Base-by-base conservation (phyloP, 2,797 vertebrate species). In the Crax fasciolata region DNA sequence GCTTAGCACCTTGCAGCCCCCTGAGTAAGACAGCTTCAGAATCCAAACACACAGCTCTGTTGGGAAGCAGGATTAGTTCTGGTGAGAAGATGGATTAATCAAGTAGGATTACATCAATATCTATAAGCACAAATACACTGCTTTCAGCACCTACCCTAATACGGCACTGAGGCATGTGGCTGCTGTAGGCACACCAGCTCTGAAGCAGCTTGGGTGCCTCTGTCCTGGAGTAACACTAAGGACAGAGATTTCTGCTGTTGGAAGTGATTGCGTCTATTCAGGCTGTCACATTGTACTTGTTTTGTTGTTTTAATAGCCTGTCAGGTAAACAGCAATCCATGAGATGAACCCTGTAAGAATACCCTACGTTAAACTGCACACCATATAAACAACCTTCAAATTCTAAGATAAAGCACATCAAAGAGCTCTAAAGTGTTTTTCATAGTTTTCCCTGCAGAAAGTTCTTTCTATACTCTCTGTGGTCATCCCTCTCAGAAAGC, bases 401-500 rank as follows among this genome's bases (percentile, higher is more conserved):
- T 49, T 76, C 63, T 59, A 62, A 72, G 49, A 90, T 35, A 43
- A 73, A 84, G 6, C 7, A 44, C 27, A 65, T 25, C 58, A 75
- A 87, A 88, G 13, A 62, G 13, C 28, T 62, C 66, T 77, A 59
- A 93, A 84, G 38, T 75, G 75, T 32, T 57, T 75, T 93, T 83
- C 48, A 85, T 93, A 84, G 13, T 24, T 68, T 81, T 88, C 21
- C 51, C 43, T 20, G 21, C 58, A 41, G 18, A 30, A 80, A 67
- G 41, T 38, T 43, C 51, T 96, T 90, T 63, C 28, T 72, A 9
- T 71, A 25, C 28, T 81, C 62, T 83, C 70, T 90, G 54, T 82
- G 46, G 48, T 63, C 95, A 74, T 28, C 11, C 54, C 52, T 81
- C 55, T 81, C 77, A 57, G 73, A 95, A 97, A 84, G 11, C 3